phyloP scores from a whole-genome alignment of 2,113 vertebrate species.

The Tachuris rubrigastra region DNA sequence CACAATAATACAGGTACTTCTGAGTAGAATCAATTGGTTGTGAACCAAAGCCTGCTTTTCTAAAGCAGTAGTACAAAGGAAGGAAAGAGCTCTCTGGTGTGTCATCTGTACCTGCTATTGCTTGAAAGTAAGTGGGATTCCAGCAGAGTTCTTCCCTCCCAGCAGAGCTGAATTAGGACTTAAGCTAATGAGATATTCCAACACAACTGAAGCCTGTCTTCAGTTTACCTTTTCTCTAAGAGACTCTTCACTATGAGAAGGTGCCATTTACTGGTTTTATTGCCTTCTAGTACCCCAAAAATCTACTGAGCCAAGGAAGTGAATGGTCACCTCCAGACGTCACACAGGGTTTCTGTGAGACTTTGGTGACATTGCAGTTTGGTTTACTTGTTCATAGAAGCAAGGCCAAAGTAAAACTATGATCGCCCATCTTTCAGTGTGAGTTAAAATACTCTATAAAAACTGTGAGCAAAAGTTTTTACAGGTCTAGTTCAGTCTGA shows the following conservation, averaged over 20 bases:
- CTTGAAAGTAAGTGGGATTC: background rate
- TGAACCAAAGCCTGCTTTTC: background rate
- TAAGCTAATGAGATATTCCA: background rate
- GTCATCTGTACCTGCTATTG: background rate
- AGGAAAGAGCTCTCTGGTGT: background rate
- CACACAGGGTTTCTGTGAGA: accelerated
- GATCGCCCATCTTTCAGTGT: background rate
- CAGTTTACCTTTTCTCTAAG: background rate
- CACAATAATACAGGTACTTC: background rate
- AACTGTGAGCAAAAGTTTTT: background rate
- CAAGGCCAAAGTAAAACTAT: background rate
- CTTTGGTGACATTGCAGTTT: background rate
- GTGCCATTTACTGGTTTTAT: background rate
- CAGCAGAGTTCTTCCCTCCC: background rate
- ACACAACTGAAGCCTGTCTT: background rate
- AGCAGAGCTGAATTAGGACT: background rate
- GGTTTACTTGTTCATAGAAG: background rate
- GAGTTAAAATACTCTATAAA: background rate
- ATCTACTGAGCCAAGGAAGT: background rate
- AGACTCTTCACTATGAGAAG: background rate
- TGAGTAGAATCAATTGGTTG: background rate
- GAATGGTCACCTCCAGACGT: background rate
- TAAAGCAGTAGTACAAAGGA: background rate
- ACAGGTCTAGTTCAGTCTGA: background rate
- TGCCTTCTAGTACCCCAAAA: background rate